Evolutionary conservation across 2,797 vertebrate species (phyloP).

Genomic region (Pangasius macronema): DNA sequence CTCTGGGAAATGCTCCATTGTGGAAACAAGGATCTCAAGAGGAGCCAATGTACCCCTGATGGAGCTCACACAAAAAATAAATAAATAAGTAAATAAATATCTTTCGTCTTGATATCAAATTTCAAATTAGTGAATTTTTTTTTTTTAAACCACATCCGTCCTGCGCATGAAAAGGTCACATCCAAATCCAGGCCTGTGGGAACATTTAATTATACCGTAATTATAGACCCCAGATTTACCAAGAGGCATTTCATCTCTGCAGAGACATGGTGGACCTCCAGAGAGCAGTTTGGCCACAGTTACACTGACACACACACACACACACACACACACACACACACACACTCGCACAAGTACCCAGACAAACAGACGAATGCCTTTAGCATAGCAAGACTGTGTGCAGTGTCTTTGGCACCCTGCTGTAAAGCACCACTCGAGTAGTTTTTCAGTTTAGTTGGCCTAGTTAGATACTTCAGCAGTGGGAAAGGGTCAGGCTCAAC

Average conservation of each 20-base stretch:
- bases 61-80: conserved; percentile 23
- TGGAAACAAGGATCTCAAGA: conserved; percentile 41
- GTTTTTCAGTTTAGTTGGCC: conserved; percentile 48
- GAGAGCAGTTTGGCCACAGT: conserved; percentile 52
- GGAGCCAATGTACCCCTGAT: conserved; percentile 33
- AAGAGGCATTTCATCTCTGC: conserved; percentile 53
- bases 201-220: conserved; percentile 58
- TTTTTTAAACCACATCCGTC: neutral
- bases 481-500: conserved; percentile 27
- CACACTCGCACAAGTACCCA: conserved; percentile 20
- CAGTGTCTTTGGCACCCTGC: conserved; percentile 39
- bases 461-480: conserved; percentile 42
- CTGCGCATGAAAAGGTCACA: neutral
- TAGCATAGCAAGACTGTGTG: conserved; percentile 34
- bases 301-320: neutral
- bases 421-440: conserved; percentile 42
- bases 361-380: conserved; percentile 9
- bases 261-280: conserved; percentile 45
- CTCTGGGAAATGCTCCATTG: conserved; percentile 33
- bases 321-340: neutral
- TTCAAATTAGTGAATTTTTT: conserved; percentile 7
- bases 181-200: conserved; percentile 53
- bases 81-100: neutral
- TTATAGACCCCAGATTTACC: conserved; percentile 55
- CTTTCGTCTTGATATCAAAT: neutral